A percentile compares a stretch with the other conserved stretches of the same genome.
phyloP scores from a whole-genome alignment of 1,140 invertebrate genomes.

The Aethina tumida region DNA sequence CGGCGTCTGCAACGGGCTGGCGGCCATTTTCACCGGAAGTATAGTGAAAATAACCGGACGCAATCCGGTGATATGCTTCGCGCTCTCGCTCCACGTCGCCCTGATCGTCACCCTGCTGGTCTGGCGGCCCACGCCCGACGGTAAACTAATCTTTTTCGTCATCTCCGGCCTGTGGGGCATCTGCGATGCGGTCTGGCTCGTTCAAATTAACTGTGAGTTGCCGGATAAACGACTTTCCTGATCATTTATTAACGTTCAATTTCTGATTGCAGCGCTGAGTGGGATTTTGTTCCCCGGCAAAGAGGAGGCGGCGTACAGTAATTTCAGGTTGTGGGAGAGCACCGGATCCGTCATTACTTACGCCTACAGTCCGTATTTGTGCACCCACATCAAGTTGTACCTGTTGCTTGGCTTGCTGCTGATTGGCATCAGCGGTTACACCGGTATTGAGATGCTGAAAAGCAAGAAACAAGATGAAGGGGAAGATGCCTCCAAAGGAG shows the following conservation, averaged over 20 bases:
- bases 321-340: conserved; percentile 86
- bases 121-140: conserved; percentile 66
- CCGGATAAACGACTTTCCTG: too few species aligned
- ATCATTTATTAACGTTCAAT: too few species aligned
- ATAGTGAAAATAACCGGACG: conserved; percentile 74
- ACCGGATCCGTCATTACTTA: conserved; percentile 83
- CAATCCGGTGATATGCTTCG: conserved; percentile 63
- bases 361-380: conserved; percentile 64
- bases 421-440: conserved; percentile 64
- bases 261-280: conserved; percentile 71
- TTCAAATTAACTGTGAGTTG: conserved; percentile 86
- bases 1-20: conserved; percentile 72
- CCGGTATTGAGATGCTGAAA: conserved; percentile 22
- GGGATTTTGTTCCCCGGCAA: conserved; percentile 78
- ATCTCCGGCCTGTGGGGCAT: conserved; percentile 84
- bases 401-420: conserved; percentile 61
- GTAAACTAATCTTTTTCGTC: conserved; percentile 66
- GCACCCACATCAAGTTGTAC: conserved; percentile 65
- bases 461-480: conserved; percentile 8
- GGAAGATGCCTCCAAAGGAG: conserved; percentile 4
- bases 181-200: conserved; percentile 87
- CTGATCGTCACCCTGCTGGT: conserved; percentile 53
- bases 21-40: conserved; percentile 66
- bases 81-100: conserved; percentile 57
- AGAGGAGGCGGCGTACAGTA: conserved; percentile 87